These are phyloP conservation scores for Anhinga rufa DNA, from an alignment of 2,113 vertebrate genomes.

Conservation along the genomic window DNA sequence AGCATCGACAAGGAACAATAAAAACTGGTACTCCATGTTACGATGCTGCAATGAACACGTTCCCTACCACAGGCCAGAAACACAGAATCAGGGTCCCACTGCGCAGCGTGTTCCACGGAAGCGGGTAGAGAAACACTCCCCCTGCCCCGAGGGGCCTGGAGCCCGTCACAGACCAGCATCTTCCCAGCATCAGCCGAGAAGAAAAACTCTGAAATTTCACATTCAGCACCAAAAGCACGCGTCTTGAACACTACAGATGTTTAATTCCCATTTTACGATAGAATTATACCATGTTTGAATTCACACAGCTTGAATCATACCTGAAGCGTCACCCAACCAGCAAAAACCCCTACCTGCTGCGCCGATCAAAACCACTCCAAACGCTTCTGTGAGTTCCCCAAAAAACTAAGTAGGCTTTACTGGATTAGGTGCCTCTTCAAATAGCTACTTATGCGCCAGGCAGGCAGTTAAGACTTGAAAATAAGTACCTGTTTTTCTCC, in stretches of 20 bases:
- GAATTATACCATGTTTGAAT: background rate
- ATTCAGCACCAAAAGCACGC: background rate
- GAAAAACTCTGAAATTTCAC: background rate
- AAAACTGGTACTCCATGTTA: background rate
- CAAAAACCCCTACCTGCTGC: background rate
- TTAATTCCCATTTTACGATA: background rate
- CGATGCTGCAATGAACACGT: background rate
- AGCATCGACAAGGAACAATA: background rate
- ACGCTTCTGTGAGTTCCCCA: background rate
- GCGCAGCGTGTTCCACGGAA: background rate
- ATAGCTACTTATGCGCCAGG: background rate
- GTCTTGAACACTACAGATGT: background rate
- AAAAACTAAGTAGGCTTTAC: background rate
- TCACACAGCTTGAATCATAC: background rate
- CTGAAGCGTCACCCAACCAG: background rate
- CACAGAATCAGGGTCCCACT: background rate
- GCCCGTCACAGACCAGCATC: background rate
- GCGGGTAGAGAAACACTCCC: background rate
- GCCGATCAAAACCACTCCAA: background rate
- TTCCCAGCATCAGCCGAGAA: background rate
- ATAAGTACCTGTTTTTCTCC: background rate
- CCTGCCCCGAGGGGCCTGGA: background rate
- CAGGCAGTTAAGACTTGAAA: background rate
- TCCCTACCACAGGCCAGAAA: background rate
- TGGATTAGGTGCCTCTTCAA: background rate